These are phyloP conservation scores for Agonopterix alstromeriana DNA, from an alignment of 2,888 invertebrate genomes.

Conservation along the genomic window DNA sequence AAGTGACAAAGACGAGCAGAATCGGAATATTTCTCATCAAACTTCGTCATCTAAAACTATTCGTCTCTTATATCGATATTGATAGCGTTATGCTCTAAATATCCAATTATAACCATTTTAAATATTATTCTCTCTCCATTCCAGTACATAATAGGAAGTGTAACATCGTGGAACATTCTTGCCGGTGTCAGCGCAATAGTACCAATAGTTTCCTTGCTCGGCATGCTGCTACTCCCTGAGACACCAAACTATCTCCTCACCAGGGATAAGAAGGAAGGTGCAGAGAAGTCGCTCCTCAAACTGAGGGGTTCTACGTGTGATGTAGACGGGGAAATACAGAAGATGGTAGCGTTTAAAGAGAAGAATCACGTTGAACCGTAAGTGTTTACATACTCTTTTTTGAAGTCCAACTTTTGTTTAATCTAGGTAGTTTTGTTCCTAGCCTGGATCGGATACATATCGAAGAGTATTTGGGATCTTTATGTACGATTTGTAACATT, in stretches of 20 bases:
- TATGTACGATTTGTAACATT: too few relatives aligned
- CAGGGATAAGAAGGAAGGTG: slow-evolving; percentile 76
- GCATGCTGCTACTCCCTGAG: slow-evolving; percentile 81
- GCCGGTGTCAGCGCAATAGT: slow-evolving; percentile 79
- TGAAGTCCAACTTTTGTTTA: too few relatives aligned
- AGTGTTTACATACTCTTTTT: slow-evolving; percentile 22
- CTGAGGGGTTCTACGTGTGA: slow-evolving; percentile 79
- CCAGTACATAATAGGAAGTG: slow-evolving; percentile 78
- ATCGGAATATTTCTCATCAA: too few relatives aligned
- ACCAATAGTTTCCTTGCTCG: slow-evolving; percentile 76
- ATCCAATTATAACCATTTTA: too few relatives aligned
- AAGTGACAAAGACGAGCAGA: too few relatives aligned
- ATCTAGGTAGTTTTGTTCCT: too few relatives aligned
- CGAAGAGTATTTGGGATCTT: too few relatives aligned
- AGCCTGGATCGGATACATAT: too few relatives aligned
- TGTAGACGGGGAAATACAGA: slow-evolving; percentile 78
- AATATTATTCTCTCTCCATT: slow-evolving; percentile 19
- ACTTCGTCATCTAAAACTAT: too few relatives aligned
- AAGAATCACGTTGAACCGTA: slow-evolving; percentile 79
- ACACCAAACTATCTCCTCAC: slow-evolving; percentile 83
- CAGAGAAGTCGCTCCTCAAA: slow-evolving; percentile 74
- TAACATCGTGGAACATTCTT: slow-evolving; percentile 78
- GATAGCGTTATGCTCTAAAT: too few relatives aligned
- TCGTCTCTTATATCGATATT: too few relatives aligned
- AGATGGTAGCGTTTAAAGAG: slow-evolving; percentile 76